Percentiles rank a stretch among this genome's conserved stretches.
Evolutionary conservation across 2,113 vertebrate species (phyloP).

Genomic region (Notechis scutatus): DNA sequence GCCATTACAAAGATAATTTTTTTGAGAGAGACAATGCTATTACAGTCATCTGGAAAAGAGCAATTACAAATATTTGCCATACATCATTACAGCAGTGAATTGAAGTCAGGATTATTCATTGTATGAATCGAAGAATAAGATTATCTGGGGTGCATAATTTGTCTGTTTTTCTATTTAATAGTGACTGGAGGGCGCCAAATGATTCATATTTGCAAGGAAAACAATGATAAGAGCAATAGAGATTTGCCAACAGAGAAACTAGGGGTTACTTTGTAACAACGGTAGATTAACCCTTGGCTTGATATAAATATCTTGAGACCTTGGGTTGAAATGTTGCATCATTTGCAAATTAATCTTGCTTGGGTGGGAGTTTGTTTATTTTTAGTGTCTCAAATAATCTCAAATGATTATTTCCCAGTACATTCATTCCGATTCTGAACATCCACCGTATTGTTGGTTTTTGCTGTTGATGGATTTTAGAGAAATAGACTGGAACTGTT

Average conservation of each 20-base stretch:
- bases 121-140: slow-evolving; percentile 72
- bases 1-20: neutral
- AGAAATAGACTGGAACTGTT: neutral
- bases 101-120: slow-evolving; percentile 73
- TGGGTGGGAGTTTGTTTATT: slow-evolving; percentile 16
- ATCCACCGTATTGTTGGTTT: neutral
- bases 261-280: slow-evolving; percentile 61
- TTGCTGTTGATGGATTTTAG: neutral
- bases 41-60: slow-evolving; percentile 66
- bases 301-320: slow-evolving; percentile 53
- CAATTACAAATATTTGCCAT: slow-evolving; percentile 68
- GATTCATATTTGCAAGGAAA: slow-evolving; percentile 72
- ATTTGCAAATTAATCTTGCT: slow-evolving; percentile 47
- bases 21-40: slow-evolving; percentile 10
- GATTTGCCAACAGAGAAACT: slow-evolving; percentile 67
- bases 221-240: slow-evolving; percentile 68
- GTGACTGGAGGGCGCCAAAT: slow-evolving; percentile 70
- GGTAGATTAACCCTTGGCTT: slow-evolving; percentile 66
- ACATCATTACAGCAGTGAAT: slow-evolving; percentile 66
- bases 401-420: slow-evolving; percentile 26
- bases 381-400: neutral
- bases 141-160: slow-evolving; percentile 77
- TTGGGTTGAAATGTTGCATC: slow-evolving; percentile 43
- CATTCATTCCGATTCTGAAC: neutral
- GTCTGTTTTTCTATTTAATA: slow-evolving; percentile 75